Conservation (phyloP, 2,113 vertebrate species). For the Chlorodrepanis virens region DNA sequence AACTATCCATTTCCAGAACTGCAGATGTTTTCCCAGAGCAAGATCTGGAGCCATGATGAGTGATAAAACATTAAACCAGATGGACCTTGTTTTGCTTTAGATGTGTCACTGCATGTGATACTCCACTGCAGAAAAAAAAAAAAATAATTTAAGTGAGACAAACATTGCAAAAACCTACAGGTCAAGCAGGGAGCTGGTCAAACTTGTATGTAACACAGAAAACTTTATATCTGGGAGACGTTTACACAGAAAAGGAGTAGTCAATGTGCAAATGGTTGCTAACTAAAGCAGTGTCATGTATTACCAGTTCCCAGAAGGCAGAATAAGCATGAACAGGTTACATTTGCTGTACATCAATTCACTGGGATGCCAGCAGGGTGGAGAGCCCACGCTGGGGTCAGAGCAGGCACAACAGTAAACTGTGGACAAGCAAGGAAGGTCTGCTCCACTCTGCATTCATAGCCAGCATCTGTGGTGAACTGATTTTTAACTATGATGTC, state of each 20-base stretch:
- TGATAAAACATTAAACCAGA: conserved; percentile 19
- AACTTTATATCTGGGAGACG: background rate
- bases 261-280: background rate
- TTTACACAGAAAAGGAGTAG: background rate
- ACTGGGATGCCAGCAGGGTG: accelerated
- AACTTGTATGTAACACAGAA: background rate
- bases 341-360: background rate
- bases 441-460: background rate
- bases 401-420: background rate
- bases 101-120: background rate
- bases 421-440: background rate
- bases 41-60: background rate
- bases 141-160: background rate
- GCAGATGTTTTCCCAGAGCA: conserved; percentile 34
- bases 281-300: background rate
- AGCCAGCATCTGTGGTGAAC: background rate
- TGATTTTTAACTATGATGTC: background rate
- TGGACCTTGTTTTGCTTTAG: background rate
- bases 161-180: background rate
- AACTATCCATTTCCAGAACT: conserved; percentile 31
- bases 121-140: background rate
- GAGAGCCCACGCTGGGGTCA: background rate
- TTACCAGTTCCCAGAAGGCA: background rate
- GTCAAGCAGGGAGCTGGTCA: background rate
- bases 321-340: background rate